These are phyloP conservation scores for Diarsia dahlii DNA, from an alignment of 2,888 invertebrate species.

Conservation along the genomic window DNA sequence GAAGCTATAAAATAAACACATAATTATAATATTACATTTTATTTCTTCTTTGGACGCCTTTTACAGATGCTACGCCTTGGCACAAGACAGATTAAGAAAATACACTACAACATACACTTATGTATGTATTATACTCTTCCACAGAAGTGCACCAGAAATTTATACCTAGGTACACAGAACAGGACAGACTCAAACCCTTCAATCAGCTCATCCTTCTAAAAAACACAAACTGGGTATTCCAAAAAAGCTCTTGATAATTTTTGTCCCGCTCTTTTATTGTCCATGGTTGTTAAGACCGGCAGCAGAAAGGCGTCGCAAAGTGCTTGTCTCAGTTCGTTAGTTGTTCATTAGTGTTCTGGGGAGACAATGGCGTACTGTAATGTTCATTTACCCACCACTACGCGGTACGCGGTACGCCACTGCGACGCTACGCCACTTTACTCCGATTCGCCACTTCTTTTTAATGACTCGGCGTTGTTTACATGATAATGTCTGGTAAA, in stretches of 20 bases:
- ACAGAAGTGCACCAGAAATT: too few species aligned
- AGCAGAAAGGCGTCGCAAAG: slow-evolving; percentile 65
- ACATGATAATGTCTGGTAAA: slow-evolving; percentile 31
- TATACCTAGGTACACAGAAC: neutral
- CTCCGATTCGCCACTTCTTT: slow-evolving; percentile 55
- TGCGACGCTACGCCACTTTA: slow-evolving; percentile 54
- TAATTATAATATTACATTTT: neutral
- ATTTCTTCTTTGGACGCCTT: neutral
- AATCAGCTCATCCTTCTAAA: neutral
- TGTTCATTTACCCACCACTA: slow-evolving; percentile 66
- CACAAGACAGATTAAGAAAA: neutral
- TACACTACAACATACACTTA: neutral
- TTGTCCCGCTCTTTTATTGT: slow-evolving; percentile 47
- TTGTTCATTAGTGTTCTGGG: slow-evolving; percentile 73
- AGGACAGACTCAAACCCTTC: neutral
- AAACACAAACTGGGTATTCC: neutral
- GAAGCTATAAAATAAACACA: neutral
- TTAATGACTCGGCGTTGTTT: slow-evolving; percentile 47
- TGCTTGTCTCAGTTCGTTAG: slow-evolving; percentile 75
- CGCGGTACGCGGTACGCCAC: slow-evolving; percentile 44
- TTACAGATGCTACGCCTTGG: neutral
- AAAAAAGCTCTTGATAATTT: slow-evolving; percentile 40
- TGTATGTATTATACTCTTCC: neutral
- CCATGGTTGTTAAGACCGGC: slow-evolving; percentile 49
- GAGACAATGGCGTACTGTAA: slow-evolving; percentile 71